A percentile compares a stretch with the other conserved stretches of the same genome.
Conservation (phyloP, 2,888 invertebrate species). For the Synergus laeviventris region DNA sequence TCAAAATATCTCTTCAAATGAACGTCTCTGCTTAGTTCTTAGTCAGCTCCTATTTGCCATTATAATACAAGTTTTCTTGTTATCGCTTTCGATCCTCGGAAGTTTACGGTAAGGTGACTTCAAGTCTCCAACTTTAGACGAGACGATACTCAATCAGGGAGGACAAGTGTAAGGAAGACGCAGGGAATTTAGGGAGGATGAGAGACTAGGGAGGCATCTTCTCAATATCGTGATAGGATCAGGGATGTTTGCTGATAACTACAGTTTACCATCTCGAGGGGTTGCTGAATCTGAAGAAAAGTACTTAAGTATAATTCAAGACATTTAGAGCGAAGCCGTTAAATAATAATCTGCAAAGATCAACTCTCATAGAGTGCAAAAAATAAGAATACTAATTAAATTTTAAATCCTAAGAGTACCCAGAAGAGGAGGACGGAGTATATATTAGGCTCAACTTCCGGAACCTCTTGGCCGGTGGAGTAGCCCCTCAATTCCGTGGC, state of each 20-base stretch:
- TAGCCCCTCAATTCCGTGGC: slow-evolving; percentile 31
- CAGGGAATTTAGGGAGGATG: slow-evolving; percentile 24
- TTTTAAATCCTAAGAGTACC: not conserved
- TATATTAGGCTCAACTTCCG: slow-evolving; percentile 22
- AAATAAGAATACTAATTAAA: not conserved
- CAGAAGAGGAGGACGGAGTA: not conserved
- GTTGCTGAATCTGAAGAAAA: slow-evolving; percentile 34
- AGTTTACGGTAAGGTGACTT: slow-evolving; percentile 31
- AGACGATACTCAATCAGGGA: slow-evolving; percentile 33
- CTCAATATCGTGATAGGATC: slow-evolving; percentile 37
- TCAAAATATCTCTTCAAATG: not conserved
- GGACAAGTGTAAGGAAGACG: slow-evolving; percentile 34
- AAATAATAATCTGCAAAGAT: not conserved
- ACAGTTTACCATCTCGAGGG: slow-evolving; percentile 36
- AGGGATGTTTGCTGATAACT: slow-evolving; percentile 36
- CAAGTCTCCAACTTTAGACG: slow-evolving; percentile 33
- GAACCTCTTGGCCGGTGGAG: slow-evolving; percentile 7
- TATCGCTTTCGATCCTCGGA: slow-evolving; percentile 5
- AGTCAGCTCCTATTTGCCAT: not conserved
- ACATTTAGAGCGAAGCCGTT: not conserved
- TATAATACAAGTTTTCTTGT: slow-evolving; percentile 35
- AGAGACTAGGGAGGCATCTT: slow-evolving; percentile 6
- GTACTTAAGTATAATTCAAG: slow-evolving; percentile 11
- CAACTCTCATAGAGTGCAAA: no score
- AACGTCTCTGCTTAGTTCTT: not conserved